Evolutionary conservation across 2,888 invertebrate species (phyloP).

Genomic region (Notodonta dromedarius): DNA sequence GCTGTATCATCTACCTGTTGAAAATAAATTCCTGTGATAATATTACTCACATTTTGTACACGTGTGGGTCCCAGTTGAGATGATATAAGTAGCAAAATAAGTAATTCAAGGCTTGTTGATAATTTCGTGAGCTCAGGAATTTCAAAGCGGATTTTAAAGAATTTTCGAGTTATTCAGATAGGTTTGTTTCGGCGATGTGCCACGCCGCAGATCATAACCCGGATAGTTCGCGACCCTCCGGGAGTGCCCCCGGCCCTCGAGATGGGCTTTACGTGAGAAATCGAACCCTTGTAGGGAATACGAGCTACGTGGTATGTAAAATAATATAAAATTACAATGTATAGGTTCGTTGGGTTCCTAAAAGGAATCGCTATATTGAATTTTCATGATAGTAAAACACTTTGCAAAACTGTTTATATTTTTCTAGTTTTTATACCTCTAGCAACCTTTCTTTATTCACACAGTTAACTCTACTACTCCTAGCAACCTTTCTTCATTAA

Average conservation of each 20-base stretch:
- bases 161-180: slow-evolving; percentile 3
- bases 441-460: too few relatives aligned
- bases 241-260: neutral
- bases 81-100: neutral
- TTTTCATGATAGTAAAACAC: neutral
- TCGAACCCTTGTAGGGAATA: neutral
- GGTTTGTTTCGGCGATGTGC: slow-evolving; percentile 1
- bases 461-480: too few relatives aligned
- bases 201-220: slow-evolving; percentile 2
- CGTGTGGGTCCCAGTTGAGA: too few relatives aligned
- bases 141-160: neutral
- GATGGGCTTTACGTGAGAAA: neutral
- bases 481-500: too few relatives aligned
- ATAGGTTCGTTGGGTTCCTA: neutral
- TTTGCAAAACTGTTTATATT: too few relatives aligned
- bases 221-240: neutral
- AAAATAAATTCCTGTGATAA: too few relatives aligned
- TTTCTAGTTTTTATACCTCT: too few relatives aligned
- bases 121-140: neutral
- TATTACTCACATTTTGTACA: too few relatives aligned
- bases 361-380: neutral
- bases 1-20: too few relatives aligned
- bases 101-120: neutral
- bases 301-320: neutral
- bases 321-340: neutral